Evolutionary conservation across 2,113 vertebrate species (phyloP).

Genomic region (Murina feae): DNA sequence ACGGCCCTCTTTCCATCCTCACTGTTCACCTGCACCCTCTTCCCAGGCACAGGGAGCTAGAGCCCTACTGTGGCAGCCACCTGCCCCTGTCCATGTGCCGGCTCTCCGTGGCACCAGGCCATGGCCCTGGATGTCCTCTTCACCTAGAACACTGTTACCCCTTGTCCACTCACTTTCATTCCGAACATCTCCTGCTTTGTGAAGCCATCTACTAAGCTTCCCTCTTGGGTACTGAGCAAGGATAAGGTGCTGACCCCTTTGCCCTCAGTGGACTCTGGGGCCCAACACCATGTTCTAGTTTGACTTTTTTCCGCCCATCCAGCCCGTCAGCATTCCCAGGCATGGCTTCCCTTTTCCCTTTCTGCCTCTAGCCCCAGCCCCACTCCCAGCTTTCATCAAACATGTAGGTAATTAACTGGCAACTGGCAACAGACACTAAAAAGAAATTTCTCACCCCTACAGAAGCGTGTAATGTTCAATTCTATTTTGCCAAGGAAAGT

Average conservation of each 20-base stretch:
- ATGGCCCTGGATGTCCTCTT: not conserved
- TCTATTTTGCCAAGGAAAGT: constrained; percentile 23
- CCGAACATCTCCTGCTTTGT: not conserved
- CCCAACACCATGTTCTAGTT: not conserved
- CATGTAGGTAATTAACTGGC: constrained; percentile 46
- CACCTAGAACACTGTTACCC: not conserved
- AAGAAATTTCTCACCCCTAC: constrained; percentile 7
- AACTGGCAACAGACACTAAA: constrained; percentile 45
- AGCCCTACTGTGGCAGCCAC: not conserved
- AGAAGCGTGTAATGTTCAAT: not conserved
- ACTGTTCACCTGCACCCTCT: not conserved
- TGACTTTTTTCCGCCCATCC: not conserved
- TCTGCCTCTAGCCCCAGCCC: not conserved
- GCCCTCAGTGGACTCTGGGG: not conserved
- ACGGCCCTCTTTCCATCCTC: not conserved
- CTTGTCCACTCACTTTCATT: not conserved
- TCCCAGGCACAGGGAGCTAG: not conserved
- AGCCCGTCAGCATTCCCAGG: not conserved
- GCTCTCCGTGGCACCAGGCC: not conserved
- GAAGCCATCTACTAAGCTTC: not conserved
- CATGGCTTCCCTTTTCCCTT: not conserved
- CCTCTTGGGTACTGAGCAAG: not conserved
- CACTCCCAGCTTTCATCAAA: not conserved
- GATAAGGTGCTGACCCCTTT: not conserved
- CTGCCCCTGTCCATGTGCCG: not conserved